These are phyloP conservation scores for Aphelocoma californica DNA, from an alignment of 2,797 vertebrate species.

Conservation along the genomic window DNA sequence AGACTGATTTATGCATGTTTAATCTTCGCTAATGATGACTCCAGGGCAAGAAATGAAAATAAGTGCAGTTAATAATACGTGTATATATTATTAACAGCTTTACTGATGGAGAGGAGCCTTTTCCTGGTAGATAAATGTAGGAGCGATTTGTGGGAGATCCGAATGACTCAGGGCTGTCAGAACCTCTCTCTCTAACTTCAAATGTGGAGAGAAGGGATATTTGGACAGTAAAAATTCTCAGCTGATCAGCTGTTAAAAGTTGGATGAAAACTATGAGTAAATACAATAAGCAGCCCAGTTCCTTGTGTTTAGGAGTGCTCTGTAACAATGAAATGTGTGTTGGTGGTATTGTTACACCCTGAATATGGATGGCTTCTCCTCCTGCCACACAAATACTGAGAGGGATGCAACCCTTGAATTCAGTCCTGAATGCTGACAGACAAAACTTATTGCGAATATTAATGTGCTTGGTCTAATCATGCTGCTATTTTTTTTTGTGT, in stretches of 20 bases:
- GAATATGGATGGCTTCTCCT: not conserved
- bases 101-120: conserved; percentile 29
- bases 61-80: conserved; percentile 62
- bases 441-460: conserved; percentile 31
- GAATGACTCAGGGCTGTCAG: not conserved
- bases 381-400: not conserved
- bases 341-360: not conserved
- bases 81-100: conserved; percentile 70
- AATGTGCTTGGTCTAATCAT: conserved; percentile 49
- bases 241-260: not conserved
- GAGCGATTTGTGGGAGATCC: not conserved
- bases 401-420: not conserved
- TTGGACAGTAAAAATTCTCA: not conserved
- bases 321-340: not conserved
- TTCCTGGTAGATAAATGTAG: conserved; percentile 23
- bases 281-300: not conserved
- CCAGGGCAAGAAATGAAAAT: conserved; percentile 66
- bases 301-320: not conserved
- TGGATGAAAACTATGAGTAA: not conserved
- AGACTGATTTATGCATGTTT: conserved; percentile 69
- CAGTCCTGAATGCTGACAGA: not conserved
- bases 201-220: not conserved
- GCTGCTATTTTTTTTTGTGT: conserved; percentile 47
- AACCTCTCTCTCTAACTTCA: not conserved
- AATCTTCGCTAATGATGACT: conserved; percentile 72